Conservation (phyloP, 2,888 invertebrate species). For the Nemoura dubitans region DNA sequence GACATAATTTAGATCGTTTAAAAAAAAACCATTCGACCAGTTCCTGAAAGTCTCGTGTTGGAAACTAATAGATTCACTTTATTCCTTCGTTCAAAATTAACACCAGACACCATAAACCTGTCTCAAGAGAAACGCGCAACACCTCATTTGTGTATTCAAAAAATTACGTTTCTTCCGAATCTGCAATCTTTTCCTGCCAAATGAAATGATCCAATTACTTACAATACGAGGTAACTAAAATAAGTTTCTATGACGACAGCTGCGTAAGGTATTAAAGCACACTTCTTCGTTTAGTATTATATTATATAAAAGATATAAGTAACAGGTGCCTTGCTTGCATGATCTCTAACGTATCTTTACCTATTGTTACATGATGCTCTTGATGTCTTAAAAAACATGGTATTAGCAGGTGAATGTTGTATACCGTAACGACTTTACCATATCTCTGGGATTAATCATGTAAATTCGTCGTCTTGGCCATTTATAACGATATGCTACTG, state of each 20-base stretch:
- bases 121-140: not conserved
- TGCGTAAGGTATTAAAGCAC: no score
- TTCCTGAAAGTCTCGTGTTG: no score
- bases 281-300: not conserved
- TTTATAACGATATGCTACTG: not conserved
- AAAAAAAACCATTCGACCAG: no score
- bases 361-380: not conserved
- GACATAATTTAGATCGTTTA: no score
- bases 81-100: not conserved
- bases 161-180: not conserved
- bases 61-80: no score
- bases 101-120: not conserved
- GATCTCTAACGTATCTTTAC: not conserved
- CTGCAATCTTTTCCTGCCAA: not conserved
- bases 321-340: not conserved
- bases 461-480: not conserved
- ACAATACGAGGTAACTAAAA: not conserved
- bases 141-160: not conserved
- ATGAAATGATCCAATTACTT: not conserved
- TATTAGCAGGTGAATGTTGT: not conserved
- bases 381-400: not conserved
- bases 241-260: not conserved
- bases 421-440: conserved; percentile 1
- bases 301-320: no score
- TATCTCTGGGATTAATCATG: not conserved